Conservation (phyloP, 2,888 invertebrate genomes). For the Nowickia ferox region DNA sequence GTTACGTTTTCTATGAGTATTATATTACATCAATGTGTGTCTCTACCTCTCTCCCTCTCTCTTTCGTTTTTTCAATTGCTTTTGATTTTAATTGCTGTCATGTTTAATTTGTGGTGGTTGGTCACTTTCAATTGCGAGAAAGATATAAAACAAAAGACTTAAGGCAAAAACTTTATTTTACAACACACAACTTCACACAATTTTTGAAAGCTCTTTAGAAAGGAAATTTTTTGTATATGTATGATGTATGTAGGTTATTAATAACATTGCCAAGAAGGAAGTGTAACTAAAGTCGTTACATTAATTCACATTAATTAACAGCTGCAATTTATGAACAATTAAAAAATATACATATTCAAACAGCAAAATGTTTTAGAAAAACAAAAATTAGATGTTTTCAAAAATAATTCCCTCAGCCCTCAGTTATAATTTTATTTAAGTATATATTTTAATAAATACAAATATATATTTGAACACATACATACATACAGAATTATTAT, state of each 20-base stretch:
- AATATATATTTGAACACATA: too few species aligned
- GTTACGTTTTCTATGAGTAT: background rate
- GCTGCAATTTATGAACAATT: background rate
- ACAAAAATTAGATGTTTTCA: too few species aligned
- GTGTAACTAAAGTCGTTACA: background rate
- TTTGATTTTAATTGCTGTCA: slow-evolving; percentile 41
- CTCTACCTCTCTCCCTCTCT: background rate
- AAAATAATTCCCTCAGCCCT: too few species aligned
- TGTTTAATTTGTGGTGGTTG: slow-evolving; percentile 41
- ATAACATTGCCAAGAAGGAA: slow-evolving; percentile 27
- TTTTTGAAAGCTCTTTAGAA: slow-evolving; percentile 10
- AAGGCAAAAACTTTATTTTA: slow-evolving; percentile 38
- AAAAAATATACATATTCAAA: too few species aligned
- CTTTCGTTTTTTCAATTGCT: slow-evolving; percentile 8
- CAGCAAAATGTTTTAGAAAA: too few species aligned
- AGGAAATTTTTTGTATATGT: background rate
- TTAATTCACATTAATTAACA: background rate
- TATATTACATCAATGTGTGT: slow-evolving; percentile 14
- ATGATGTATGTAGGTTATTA: slow-evolving; percentile 12
- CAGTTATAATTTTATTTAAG: too few species aligned
- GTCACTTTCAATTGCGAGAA: slow-evolving; percentile 14
- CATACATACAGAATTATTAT: too few species aligned
- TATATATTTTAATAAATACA: background rate
- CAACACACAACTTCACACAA: background rate
- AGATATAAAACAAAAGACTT: slow-evolving; percentile 37